Evolutionary conservation across 2,888 invertebrate species (phyloP).

Genomic region (Lepas anatifera): DNA sequence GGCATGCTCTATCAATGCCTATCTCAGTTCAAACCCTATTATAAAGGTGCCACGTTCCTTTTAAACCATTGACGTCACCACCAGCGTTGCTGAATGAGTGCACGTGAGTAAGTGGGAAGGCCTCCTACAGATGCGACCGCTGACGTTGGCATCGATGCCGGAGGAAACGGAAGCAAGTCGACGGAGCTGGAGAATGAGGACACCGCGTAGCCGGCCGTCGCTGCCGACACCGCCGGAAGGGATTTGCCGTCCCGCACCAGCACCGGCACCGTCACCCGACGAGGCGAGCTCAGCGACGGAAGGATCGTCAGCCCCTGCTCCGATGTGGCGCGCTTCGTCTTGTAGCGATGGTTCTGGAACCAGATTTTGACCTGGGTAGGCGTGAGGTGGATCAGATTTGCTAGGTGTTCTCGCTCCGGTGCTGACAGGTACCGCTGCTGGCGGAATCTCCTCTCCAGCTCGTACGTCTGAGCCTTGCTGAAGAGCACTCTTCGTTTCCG

Average conservation of each 20-base stretch:
- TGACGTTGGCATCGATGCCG: not conserved
- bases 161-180: not conserved
- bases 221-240: constrained; percentile 86
- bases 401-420: constrained; percentile 92
- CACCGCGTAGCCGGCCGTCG: constrained; percentile 33
- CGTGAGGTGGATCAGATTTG: constrained; percentile 83
- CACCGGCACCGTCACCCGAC: constrained; percentile 29
- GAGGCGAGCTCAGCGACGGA: not conserved
- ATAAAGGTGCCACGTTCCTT: too few species aligned
- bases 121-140: not conserved
- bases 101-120: not conserved
- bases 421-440: constrained; percentile 94
- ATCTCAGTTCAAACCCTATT: too few species aligned
- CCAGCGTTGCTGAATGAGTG: not conserved
- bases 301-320: constrained; percentile 48
- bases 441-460: constrained; percentile 86
- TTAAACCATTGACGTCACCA: too few species aligned
- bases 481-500: constrained; percentile 91
- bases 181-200: not conserved
- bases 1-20: too few species aligned
- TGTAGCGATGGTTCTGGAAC: constrained; percentile 99
- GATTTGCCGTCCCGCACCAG: constrained; percentile 69
- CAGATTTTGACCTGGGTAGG: constrained; percentile 98
- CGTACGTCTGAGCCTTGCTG: constrained; percentile 90
- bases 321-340: constrained; percentile 90